A percentile compares a stretch with the other conserved stretches of the same genome.
These are phyloP conservation scores for Chlorodrepanis virens DNA, from an alignment of 2,113 vertebrate species.

Conservation along the genomic window DNA sequence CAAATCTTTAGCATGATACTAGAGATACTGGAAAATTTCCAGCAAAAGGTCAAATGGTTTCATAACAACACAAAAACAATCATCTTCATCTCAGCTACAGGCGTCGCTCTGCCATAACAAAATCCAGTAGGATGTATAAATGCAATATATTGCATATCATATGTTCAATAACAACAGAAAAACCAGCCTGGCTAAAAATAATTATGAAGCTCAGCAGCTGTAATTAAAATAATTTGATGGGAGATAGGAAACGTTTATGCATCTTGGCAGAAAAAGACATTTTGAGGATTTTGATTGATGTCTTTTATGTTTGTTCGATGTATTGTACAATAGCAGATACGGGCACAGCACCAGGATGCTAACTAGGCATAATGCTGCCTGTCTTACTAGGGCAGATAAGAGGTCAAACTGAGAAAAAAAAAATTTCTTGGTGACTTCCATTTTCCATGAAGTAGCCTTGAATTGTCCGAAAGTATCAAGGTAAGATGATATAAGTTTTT, in stretches of 20 bases:
- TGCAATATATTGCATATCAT: slow-evolving; percentile 46
- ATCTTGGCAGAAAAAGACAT: slow-evolving; percentile 76
- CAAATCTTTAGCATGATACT: neutral
- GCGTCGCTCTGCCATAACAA: slow-evolving; percentile 35
- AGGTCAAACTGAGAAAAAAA: neutral
- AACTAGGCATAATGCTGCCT: neutral
- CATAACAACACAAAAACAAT: neutral
- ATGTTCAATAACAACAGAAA: slow-evolving; percentile 60
- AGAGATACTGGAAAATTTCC: neutral
- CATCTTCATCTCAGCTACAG: neutral
- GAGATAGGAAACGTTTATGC: slow-evolving; percentile 73
- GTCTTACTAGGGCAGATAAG: neutral
- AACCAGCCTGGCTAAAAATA: slow-evolving; percentile 65
- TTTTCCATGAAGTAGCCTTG: neutral
- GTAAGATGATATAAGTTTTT: neutral
- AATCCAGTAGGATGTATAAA: slow-evolving; percentile 13
- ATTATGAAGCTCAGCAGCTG: slow-evolving; percentile 71
- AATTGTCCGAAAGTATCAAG: neutral
- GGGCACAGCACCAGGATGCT: slow-evolving; percentile 41
- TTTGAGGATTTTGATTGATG: slow-evolving; percentile 75
- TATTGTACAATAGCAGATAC: slow-evolving; percentile 52
- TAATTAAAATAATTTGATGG: slow-evolving; percentile 80
- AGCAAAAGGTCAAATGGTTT: neutral
- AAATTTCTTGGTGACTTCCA: neutral
- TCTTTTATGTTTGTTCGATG: slow-evolving; percentile 64